A percentile compares a stretch with the other conserved stretches of the same genome.
phyloP scores from a whole-genome alignment of 2,888 invertebrate species.

The Ophioninae sp. region DNA sequence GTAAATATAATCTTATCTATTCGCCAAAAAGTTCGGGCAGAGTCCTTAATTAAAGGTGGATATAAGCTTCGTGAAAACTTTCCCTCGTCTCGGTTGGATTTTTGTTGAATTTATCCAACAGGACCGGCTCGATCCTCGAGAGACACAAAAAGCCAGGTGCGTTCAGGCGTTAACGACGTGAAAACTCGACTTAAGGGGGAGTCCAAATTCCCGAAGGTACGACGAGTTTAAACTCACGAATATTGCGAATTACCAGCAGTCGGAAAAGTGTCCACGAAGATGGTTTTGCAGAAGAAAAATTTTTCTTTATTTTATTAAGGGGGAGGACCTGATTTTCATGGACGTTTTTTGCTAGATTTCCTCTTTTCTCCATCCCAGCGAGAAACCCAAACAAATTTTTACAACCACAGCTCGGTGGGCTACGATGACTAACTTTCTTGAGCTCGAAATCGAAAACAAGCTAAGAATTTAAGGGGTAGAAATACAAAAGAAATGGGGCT shows the following conservation, averaged over 20 bases:
- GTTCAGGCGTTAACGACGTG: slow-evolving; percentile 29
- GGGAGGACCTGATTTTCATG: neutral
- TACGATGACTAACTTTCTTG: neutral
- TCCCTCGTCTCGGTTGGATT: slow-evolving; percentile 29
- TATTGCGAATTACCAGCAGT: neutral
- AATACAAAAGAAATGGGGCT: slow-evolving; percentile 3
- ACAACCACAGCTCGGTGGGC: neutral
- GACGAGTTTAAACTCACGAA: neutral
- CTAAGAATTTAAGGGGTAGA: neutral
- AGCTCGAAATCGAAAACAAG: neutral
- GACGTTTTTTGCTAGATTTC: neutral
- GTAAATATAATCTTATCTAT: slow-evolving; percentile 78
- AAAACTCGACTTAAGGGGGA: slow-evolving; percentile 54
- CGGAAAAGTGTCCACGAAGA: neutral
- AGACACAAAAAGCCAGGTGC: slow-evolving; percentile 39
- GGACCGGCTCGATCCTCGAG: slow-evolving; percentile 18
- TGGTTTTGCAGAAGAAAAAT: neutral
- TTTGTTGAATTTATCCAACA: slow-evolving; percentile 19
- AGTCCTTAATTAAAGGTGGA: slow-evolving; percentile 76
- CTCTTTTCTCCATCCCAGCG: neutral
- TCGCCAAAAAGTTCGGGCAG: slow-evolving; percentile 75
- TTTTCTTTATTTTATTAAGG: neutral
- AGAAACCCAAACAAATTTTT: neutral
- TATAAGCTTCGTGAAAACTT: slow-evolving; percentile 69
- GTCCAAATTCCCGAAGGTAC: slow-evolving; percentile 4